These are phyloP conservation scores for Dendrocopos noguchii DNA, from an alignment of 2,113 vertebrate species.

Conservation along the genomic window DNA sequence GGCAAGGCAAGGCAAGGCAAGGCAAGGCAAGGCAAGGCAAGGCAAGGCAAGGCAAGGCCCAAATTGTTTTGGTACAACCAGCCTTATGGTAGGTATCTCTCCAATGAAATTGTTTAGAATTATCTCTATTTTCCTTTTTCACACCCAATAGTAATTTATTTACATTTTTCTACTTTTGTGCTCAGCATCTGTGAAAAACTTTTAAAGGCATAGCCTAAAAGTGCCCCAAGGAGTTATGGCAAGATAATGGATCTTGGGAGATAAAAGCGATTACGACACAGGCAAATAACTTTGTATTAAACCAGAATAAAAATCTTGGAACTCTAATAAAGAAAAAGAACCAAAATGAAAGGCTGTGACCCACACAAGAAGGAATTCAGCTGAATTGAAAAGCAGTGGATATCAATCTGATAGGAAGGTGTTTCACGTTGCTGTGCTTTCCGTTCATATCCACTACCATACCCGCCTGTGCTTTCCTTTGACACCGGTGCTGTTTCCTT, in stretches of 20 bases:
- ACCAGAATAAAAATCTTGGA: neutral
- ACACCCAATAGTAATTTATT: no score
- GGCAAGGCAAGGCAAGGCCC: no score
- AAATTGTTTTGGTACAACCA: no score
- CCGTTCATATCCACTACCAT: neutral
- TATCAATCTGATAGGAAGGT: neutral
- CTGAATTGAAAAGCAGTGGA: neutral
- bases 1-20: no score
- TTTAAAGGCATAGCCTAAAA: no score
- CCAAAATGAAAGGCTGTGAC: rapidly evolving
- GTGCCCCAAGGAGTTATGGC: neutral
- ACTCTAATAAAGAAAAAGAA: neutral
- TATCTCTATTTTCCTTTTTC: no score
- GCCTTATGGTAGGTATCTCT: no score
- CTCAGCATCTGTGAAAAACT: no score
- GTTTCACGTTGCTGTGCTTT: neutral
- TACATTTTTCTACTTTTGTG: no score
- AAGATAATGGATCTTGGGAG: neutral
- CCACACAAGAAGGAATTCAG: neutral
- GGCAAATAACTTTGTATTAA: neutral
- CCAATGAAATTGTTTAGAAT: no score
- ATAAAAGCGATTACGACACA: neutral
- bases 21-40: no score
- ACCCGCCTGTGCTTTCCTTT: neutral
- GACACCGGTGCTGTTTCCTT: neutral